Conservation (phyloP, 1,140 invertebrate species). For the Drosophila lacertosa region DNA sequence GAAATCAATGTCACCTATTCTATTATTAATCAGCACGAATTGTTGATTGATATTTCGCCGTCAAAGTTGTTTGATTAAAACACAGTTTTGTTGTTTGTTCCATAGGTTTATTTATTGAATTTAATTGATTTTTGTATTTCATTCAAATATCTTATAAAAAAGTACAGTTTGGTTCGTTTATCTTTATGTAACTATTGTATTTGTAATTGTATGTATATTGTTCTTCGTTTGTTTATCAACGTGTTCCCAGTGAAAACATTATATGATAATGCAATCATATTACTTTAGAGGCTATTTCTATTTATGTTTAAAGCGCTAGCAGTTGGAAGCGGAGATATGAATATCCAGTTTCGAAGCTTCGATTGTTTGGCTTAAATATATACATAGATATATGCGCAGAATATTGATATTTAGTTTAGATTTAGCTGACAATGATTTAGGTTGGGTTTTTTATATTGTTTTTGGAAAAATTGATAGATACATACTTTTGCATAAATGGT, state of each 20-base stretch:
- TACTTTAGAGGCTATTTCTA: conserved; percentile 48
- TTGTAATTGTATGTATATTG: conserved; percentile 19
- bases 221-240: conserved; percentile 47
- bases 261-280: conserved; percentile 29
- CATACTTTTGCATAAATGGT: conserved; percentile 1
- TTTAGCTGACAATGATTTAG: conserved; percentile 25
- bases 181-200: conserved; percentile 65
- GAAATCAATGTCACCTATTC: background rate
- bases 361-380: conserved; percentile 25
- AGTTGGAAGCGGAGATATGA: conserved; percentile 32
- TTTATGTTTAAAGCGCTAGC: conserved; percentile 54
- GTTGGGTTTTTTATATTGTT: background rate
- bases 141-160: conserved; percentile 80
- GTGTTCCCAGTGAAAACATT: conserved; percentile 66
- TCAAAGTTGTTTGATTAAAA: background rate
- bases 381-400: conserved; percentile 25
- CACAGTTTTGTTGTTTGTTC: conserved; percentile 13
- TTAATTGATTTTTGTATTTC: conserved; percentile 59
- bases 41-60: conserved; percentile 13
- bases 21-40: background rate
- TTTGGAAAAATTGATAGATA: conserved; percentile 18
- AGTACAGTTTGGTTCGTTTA: conserved; percentile 76
- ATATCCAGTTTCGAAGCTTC: conserved; percentile 23
- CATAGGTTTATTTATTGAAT: conserved; percentile 48
- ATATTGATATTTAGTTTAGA: conserved; percentile 34